phyloP scores from a whole-genome alignment of 2,113 vertebrate species.

The Tachycineta bicolor region DNA sequence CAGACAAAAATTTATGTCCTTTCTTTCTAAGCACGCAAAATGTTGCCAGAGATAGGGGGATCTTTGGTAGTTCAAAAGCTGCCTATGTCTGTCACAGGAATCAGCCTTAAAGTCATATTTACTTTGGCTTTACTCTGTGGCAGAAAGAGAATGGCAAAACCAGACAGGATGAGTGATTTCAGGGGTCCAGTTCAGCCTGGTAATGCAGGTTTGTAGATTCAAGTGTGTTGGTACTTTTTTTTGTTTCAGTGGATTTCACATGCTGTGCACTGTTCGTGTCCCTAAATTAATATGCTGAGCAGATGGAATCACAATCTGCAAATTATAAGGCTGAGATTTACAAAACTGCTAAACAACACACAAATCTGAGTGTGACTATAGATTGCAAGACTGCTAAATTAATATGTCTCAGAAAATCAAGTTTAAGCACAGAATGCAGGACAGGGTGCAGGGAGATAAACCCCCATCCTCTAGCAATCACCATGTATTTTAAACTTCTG shows the following conservation, averaged over 20 bases:
- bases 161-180: not conserved
- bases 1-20: not conserved
- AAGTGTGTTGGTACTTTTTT: not conserved
- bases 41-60: not conserved
- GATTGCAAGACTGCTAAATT: not conserved
- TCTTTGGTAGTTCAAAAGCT: not conserved
- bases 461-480: not conserved
- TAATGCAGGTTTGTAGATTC: not conserved
- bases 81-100: accelerated
- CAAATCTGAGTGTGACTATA: not conserved
- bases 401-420: not conserved
- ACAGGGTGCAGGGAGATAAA: not conserved
- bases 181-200: not conserved
- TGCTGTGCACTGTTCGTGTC: not conserved
- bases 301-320: not conserved
- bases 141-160: not conserved
- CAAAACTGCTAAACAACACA: not conserved
- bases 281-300: not conserved
- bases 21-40: not conserved
- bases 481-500: not conserved
- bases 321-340: not conserved
- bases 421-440: not conserved
- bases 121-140: not conserved
- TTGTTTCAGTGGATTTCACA: accelerated
- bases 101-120: not conserved